Evolutionary conservation across 2,797 vertebrate species (phyloP), one percentile per base, ranked within the genome.

Genomic region (Sphaeramia orbicularis): DNA sequence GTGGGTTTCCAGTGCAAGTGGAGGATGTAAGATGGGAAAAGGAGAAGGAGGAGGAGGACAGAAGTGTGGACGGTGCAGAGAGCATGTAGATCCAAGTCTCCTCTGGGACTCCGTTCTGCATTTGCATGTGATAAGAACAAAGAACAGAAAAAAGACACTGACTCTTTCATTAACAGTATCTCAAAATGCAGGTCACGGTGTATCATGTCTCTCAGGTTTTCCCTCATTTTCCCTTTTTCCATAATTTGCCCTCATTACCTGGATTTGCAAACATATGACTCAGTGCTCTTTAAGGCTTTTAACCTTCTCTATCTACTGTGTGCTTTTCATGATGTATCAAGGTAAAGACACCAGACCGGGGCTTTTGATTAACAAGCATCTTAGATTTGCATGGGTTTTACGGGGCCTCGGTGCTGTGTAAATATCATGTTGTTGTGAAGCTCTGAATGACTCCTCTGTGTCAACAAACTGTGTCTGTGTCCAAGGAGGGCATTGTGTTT

Each of bases 351-450:
- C 10, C 60, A 69, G 65, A 83, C 59, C 36, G 72, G 57, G 11
- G 42, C 52, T 76, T 67, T 65, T 59, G 53, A 65, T 52, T 2
- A 53, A 55, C 52, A 44, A 18, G 6, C 27, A n/a, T 19, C 19
- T 7, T 7, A 71, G 56, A 71, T 86, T 71, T 83, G 76, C 79
- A 85, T 56, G 57, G 8, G 49, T 66, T 57, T 72, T 49, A 6
- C 16, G 38, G 30, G 37, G 54, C 43, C 47, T 24, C 10, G 3
- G 48, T 57, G 58, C 81, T 83, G 78, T 82, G 82, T 59, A 84
- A 90, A 90, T 86, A 87, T 67, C 66, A 52, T 56, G 76, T 74
- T 83, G 65, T 87, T 81, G 74, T 66, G 44, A 40, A 42, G 53
- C 74, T 42, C 61, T 44, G 51, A 60, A 78, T 80, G 80, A 57